phyloP scores from a whole-genome alignment of 2,113 vertebrate genomes.

The Geococcyx californianus region DNA sequence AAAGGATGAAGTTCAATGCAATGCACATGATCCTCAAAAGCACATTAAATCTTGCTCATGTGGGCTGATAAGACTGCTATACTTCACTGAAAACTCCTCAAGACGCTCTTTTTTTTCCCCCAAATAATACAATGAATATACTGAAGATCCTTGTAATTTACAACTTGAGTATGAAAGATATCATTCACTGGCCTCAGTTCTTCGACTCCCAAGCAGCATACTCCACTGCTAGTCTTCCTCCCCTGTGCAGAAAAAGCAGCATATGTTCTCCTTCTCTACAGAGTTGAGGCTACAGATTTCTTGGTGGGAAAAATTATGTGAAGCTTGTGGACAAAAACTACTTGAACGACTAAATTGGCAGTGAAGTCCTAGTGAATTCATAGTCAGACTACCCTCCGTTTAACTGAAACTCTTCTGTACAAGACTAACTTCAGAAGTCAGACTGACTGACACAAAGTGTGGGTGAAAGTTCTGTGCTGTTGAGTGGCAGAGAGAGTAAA shows the following conservation, averaged over 20 bases:
- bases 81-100: neutral
- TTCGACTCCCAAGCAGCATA: neutral
- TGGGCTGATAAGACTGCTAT: neutral
- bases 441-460: neutral
- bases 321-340: neutral
- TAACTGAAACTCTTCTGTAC: fast-evolving
- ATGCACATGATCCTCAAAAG: neutral
- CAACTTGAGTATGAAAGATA: neutral
- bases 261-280: neutral
- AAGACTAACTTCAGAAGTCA: neutral
- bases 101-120: neutral
- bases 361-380: neutral
- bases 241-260: neutral
- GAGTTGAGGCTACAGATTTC: neutral
- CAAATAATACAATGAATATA: neutral
- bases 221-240: neutral
- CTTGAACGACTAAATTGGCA: neutral
- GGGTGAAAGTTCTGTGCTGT: neutral
- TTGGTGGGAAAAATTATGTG: neutral
- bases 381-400: neutral
- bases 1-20: neutral
- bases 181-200: neutral
- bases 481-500: neutral
- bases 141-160: neutral
- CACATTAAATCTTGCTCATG: neutral